A percentile compares a stretch with the other conserved stretches of the same genome.
Conservation (phyloP, 2,888 invertebrate species). For the Lycocerus yunnanus region DNA sequence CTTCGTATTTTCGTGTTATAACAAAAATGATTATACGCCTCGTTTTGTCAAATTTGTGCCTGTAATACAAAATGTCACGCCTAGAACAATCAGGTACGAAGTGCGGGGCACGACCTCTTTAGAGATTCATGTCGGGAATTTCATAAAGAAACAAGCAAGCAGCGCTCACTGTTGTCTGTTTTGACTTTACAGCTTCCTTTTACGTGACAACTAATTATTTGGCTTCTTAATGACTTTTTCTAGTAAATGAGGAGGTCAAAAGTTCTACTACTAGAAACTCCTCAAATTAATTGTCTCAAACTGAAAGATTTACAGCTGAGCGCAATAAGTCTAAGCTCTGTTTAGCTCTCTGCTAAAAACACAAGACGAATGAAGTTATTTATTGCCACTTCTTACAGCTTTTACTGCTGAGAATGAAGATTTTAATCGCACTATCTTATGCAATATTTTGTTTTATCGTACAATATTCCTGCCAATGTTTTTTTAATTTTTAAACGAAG, state of each 20-base stretch:
- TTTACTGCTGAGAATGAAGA: constrained; percentile 31
- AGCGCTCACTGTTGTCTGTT: background rate
- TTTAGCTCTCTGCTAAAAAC: constrained; percentile 30
- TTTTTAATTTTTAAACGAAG: background rate
- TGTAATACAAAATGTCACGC: constrained; percentile 21
- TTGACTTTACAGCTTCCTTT: constrained; percentile 19
- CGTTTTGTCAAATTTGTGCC: constrained; percentile 14
- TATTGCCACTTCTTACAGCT: constrained; percentile 20
- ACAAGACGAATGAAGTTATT: constrained; percentile 26
- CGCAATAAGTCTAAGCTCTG: constrained; percentile 33
- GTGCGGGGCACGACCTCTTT: constrained; percentile 13
- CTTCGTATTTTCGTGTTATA: constrained; percentile 26
- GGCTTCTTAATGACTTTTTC: constrained; percentile 14
- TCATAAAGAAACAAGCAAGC: constrained; percentile 20
- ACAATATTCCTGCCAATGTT: background rate
- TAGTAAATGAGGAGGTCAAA: background rate
- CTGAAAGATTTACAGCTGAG: constrained; percentile 34
- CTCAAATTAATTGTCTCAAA: constrained; percentile 22
- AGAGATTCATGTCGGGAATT: constrained; percentile 24
- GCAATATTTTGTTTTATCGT: background rate
- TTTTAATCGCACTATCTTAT: constrained; percentile 34
- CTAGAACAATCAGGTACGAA: constrained; percentile 9
- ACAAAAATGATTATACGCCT: constrained; percentile 22
- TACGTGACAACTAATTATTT: constrained; percentile 19
- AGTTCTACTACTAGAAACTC: background rate